These are phyloP conservation scores for Callosobruchus maculatus DNA, from an alignment of 2,888 invertebrate genomes.

Conservation along the genomic window DNA sequence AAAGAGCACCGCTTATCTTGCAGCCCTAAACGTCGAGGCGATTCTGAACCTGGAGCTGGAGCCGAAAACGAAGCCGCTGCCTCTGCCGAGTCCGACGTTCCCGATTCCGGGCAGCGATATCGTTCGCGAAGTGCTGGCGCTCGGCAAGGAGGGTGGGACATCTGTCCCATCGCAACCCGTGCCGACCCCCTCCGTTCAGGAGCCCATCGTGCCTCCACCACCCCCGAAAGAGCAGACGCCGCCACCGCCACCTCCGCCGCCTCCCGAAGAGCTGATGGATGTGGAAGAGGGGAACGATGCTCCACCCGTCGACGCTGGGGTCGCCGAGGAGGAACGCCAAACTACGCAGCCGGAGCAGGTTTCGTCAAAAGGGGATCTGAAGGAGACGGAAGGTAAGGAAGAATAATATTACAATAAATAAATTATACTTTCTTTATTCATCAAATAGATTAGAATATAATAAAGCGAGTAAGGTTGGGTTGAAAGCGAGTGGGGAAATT, in stretches of 20 bases:
- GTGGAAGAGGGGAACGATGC: constrained; percentile 7
- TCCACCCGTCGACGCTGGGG: constrained; percentile 13
- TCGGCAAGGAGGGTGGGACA: neutral
- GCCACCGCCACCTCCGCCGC: constrained; percentile 2
- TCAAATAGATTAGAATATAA: too few species aligned
- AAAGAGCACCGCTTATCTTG: constrained; percentile 10
- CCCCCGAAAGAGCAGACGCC: neutral
- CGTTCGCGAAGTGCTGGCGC: neutral
- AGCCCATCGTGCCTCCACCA: constrained; percentile 9
- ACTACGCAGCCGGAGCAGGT: too few species aligned
- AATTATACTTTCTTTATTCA: too few species aligned
- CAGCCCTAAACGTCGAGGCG: constrained; percentile 42
- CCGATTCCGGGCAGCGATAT: constrained; percentile 39
- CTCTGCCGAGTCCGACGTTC: constrained; percentile 38
- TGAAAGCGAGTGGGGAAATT: too few species aligned
- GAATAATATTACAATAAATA: too few species aligned
- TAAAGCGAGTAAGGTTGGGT: too few species aligned
- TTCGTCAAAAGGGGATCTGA: too few species aligned
- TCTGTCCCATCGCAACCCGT: neutral
- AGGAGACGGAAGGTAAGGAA: neutral
- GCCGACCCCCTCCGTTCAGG: neutral
- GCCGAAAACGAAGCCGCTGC: constrained; percentile 30
- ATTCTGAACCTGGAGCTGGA: constrained; percentile 42
- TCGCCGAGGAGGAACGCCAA: constrained; percentile 6
- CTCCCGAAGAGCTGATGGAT: neutral